Evolutionary conservation across 2,113 vertebrate species (phyloP).

Genomic region (Cacatua alba): DNA sequence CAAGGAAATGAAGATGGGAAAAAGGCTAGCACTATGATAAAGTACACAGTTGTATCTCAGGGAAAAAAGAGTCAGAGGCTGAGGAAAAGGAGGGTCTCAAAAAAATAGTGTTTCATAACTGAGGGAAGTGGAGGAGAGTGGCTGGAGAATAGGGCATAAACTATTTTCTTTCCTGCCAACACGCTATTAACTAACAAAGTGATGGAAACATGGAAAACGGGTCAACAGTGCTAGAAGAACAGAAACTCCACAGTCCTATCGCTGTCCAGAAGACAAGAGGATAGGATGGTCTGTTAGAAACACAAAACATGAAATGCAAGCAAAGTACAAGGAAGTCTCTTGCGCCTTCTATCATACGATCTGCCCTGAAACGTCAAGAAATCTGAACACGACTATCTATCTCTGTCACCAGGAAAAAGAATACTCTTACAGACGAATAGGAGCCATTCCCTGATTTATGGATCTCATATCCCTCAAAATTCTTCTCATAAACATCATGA

Average conservation of each 20-base stretch:
- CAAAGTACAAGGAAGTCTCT: not conserved
- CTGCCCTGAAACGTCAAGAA: not conserved
- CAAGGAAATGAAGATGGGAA: not conserved
- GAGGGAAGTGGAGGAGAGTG: not conserved
- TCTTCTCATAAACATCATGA: not conserved
- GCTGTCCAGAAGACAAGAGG: not conserved
- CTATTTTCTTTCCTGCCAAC: not conserved
- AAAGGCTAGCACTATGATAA: not conserved
- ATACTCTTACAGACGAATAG: not conserved
- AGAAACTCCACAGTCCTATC: not conserved
- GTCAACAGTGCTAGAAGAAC: not conserved
- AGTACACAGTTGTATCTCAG: not conserved
- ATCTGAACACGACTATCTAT: not conserved
- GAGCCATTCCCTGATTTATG: slow-evolving; percentile 6
- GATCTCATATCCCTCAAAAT: not conserved
- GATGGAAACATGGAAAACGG: not conserved
- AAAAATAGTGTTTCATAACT: not conserved
- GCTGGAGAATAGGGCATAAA: not conserved
- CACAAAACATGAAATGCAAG: not conserved
- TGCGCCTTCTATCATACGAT: not conserved
- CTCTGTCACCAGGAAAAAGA: not conserved
- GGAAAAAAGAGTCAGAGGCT: rapidly evolving
- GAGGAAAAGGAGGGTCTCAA: not conserved
- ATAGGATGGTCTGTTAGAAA: not conserved
- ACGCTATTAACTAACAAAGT: not conserved